Evolutionary conservation across 2,888 invertebrate genomes (phyloP).

Genomic region (Tuberolachnus salignus): DNA sequence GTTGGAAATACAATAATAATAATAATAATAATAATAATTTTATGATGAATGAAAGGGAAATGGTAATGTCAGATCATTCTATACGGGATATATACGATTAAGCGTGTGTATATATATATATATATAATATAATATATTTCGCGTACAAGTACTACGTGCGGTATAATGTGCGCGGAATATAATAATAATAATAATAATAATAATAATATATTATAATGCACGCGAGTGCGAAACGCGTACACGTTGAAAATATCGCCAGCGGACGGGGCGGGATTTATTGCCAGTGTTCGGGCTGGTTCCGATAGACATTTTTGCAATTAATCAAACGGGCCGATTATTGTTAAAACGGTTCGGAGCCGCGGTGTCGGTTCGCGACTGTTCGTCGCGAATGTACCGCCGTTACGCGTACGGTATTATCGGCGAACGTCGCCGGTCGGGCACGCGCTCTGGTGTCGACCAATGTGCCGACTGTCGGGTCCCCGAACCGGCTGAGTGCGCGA

Average conservation of each 20-base stretch:
- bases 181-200: too few species aligned
- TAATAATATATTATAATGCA: too few species aligned
- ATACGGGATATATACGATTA: constrained; percentile 1
- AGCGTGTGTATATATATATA: background rate
- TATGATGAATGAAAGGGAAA: constrained; percentile 36
- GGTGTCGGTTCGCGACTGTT: too few species aligned
- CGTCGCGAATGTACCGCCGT: too few species aligned
- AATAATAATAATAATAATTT: too few species aligned
- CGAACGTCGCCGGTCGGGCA: too few species aligned
- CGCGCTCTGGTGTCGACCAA: too few species aligned
- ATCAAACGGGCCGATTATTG: constrained; percentile 21
- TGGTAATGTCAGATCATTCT: constrained; percentile 30
- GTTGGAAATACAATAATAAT: too few species aligned
- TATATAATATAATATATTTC: background rate
- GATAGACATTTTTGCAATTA: constrained; percentile 26
- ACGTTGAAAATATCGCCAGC: background rate
- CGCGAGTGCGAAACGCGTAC: background rate
- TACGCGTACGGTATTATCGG: too few species aligned
- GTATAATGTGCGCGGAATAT: background rate
- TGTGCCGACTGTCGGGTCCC: too few species aligned
- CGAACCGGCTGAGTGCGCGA: too few species aligned
- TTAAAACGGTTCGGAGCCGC: too few species aligned
- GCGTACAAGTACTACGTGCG: background rate
- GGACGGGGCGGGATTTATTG: background rate
- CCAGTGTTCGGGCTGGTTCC: background rate